These are phyloP conservation scores for Epicampocera succincta DNA, from an alignment of 2,888 invertebrate genomes.

Conservation along the genomic window DNA sequence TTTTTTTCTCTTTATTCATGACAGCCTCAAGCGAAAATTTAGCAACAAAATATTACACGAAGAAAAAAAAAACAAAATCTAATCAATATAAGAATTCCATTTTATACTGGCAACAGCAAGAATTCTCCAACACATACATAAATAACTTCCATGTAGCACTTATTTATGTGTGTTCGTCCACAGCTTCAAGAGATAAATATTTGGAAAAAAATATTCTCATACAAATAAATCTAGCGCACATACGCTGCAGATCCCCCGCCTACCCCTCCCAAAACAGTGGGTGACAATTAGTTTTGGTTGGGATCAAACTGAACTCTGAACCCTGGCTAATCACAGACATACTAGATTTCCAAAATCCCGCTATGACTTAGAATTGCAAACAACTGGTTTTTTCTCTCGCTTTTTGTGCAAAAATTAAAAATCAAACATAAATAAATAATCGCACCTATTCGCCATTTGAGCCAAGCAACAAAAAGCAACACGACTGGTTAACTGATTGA, in stretches of 20 bases:
- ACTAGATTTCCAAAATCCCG: slow-evolving; percentile 41
- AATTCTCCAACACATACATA: slow-evolving; percentile 13
- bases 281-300: slow-evolving; percentile 48
- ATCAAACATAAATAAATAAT: background rate
- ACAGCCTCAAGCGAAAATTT: slow-evolving; percentile 64
- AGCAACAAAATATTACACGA: slow-evolving; percentile 21
- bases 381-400: slow-evolving; percentile 42
- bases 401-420: background rate
- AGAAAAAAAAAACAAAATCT: slow-evolving; percentile 40
- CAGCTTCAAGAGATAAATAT: slow-evolving; percentile 4
- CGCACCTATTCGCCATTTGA: background rate
- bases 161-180: background rate
- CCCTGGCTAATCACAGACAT: slow-evolving; percentile 55
- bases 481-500: slow-evolving; percentile 50
- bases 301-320: slow-evolving; percentile 61
- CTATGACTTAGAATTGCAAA: slow-evolving; percentile 28
- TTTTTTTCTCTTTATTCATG: slow-evolving; percentile 50
- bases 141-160: background rate
- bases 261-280: slow-evolving; percentile 32
- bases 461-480: slow-evolving; percentile 1
- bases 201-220: background rate
- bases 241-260: background rate
- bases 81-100: slow-evolving; percentile 60
- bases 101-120: slow-evolving; percentile 29
- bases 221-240: background rate